Evolutionary conservation across 2,888 invertebrate genomes (phyloP).

Genomic region (Oscheius sp.): DNA sequence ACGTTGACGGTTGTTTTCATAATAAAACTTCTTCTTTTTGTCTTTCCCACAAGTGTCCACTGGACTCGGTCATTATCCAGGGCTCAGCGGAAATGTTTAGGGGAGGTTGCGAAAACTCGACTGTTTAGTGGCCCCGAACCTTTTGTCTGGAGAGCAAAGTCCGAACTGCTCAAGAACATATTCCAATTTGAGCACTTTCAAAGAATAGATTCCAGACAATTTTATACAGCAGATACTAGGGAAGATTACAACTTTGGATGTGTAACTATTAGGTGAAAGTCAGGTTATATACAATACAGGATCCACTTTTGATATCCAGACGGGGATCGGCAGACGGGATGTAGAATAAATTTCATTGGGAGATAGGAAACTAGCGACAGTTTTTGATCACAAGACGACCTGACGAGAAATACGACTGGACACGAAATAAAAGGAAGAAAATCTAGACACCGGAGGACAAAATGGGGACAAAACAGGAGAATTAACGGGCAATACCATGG

Average conservation of each 20-base stretch:
- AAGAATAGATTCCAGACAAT: too few species aligned
- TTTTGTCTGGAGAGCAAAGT: too few species aligned
- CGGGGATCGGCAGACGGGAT: neutral
- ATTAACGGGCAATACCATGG: neutral
- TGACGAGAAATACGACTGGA: neutral
- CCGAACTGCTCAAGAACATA: too few species aligned
- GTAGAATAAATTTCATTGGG: neutral
- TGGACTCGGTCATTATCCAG: too few species aligned
- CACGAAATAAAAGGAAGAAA: neutral
- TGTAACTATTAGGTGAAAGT: neutral
- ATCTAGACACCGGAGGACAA: neutral
- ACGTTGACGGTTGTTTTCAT: conserved; percentile 15
- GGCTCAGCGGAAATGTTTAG: too few species aligned
- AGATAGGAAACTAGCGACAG: neutral
- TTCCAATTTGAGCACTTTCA: too few species aligned
- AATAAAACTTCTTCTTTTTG: neutral
- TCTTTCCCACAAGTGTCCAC: too few species aligned
- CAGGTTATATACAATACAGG: too few species aligned
- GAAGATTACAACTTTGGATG: neutral
- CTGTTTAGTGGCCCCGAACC: too few species aligned
- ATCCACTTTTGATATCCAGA: too few species aligned
- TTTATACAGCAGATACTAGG: too few species aligned
- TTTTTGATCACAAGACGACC: conserved; percentile 14
- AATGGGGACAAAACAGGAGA: neutral
- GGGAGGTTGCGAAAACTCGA: too few species aligned